Evolutionary conservation across 2,113 vertebrate genomes (phyloP).

Genomic region (Onychostoma macrolepis): DNA sequence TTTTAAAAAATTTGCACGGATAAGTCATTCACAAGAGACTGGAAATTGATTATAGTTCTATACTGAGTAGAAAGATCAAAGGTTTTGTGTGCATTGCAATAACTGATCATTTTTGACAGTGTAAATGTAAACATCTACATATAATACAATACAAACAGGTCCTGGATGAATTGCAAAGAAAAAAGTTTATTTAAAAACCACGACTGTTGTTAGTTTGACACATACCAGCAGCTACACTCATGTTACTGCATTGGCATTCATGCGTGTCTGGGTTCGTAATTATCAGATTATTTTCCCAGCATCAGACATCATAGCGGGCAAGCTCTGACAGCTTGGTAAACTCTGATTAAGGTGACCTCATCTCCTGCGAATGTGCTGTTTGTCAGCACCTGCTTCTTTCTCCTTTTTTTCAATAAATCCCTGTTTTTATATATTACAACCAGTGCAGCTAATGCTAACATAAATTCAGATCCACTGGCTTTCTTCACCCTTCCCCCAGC

Average conservation of each 20-base stretch:
- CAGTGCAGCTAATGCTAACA: slow-evolving; percentile 13
- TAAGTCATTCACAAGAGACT: neutral
- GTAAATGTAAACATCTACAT: neutral
- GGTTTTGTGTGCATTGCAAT: neutral
- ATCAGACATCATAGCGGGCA: slow-evolving; percentile 44
- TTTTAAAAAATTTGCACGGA: neutral
- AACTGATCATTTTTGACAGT: neutral
- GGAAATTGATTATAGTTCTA: neutral
- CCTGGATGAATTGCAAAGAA: slow-evolving; percentile 21
- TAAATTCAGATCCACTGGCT: neutral
- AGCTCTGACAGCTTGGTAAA: slow-evolving; percentile 53
- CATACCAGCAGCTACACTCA: slow-evolving; percentile 28
- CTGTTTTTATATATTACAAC: neutral
- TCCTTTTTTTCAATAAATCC: neutral
- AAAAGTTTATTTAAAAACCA: slow-evolving; percentile 19
- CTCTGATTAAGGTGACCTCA: slow-evolving; percentile 53
- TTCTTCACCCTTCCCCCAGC: slow-evolving; percentile 18
- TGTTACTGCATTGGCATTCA: slow-evolving; percentile 48
- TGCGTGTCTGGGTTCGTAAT: slow-evolving; percentile 51
- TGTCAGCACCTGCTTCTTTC: slow-evolving; percentile 33
- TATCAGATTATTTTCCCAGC: slow-evolving; percentile 53
- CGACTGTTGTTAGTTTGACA: slow-evolving; percentile 9
- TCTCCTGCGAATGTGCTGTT: slow-evolving; percentile 28
- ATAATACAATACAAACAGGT: neutral
- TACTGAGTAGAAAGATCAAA: neutral